A percentile compares a stretch with the other conserved stretches of the same genome.
Evolutionary conservation across 2,888 invertebrate genomes (phyloP).

Genomic region (Synanthedon formicaeformis): DNA sequence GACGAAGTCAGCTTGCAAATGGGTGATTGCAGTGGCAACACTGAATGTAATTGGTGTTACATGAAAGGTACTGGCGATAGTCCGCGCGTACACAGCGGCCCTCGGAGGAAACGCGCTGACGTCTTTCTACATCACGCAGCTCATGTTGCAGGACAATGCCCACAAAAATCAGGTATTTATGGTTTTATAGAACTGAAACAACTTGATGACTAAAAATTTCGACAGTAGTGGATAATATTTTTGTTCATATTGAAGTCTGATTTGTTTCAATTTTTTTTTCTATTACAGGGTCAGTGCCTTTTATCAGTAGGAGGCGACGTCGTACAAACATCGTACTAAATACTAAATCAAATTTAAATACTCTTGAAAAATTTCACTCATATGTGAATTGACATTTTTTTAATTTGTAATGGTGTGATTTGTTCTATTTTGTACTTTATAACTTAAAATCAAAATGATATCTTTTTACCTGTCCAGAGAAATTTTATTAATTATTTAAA

Average conservation of each 20-base stretch:
- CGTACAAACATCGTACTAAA: conserved; percentile 81
- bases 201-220: too few relatives aligned
- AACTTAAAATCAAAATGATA: too few relatives aligned
- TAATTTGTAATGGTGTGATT: too few relatives aligned
- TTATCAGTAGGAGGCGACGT: conserved; percentile 97
- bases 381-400: too few relatives aligned
- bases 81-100: conserved; percentile 91
- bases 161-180: conserved; percentile 92
- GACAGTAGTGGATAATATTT: too few relatives aligned
- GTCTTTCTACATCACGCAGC: conserved; percentile 92
- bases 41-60: not conserved
- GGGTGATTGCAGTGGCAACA: not conserved
- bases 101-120: conserved; percentile 96
- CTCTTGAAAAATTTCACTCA: too few relatives aligned
- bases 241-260: too few relatives aligned
- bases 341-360: conserved; percentile 34
- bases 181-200: too few relatives aligned
- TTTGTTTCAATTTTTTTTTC: conserved; percentile 2
- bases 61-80: conserved; percentile 81
- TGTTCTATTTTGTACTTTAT: too few relatives aligned
- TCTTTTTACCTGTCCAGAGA: too few relatives aligned
- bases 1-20: too few relatives aligned
- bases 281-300: conserved; percentile 91
- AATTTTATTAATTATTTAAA: too few relatives aligned
- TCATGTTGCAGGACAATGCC: conserved; percentile 90